Base-by-base conservation (phyloP, 30 jellyfish, hydroid and myxozoan genomes). In the Aurelia aurita region DNA sequence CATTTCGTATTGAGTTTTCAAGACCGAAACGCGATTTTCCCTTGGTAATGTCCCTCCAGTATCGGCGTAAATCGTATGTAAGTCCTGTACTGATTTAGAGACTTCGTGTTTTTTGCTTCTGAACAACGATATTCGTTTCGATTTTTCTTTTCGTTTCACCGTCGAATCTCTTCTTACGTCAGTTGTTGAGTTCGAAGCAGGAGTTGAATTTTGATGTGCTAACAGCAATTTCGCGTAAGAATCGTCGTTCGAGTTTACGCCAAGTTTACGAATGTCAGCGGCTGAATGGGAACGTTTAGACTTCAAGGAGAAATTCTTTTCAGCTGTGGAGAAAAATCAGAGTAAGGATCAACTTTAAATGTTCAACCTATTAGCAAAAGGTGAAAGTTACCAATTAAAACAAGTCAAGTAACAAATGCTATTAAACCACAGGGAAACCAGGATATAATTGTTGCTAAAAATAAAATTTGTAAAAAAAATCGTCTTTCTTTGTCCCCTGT, bases 241-340 rank as follows among this genome's bases (percentile, higher is more conserved):
- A 21, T 73, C 85, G 26, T 43, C 85, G 4, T 73, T 62, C 49
- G 21, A 55, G 20, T 49, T 73, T 15, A 27, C 85, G 72, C 85
- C 85, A 54, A 73, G 14, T 21, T 57, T 54, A 31, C 68, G 68
- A 22, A 73, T 26, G 49, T 73, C 85, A 14, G 85, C 54, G 7
- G 85, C 72, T 54, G 85, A 73, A 27, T n/a, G 85, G 0, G 85
- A 73, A 22, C 85, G 85, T 31, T 55, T 73, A 9, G 85, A 70
- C 61, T 70, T 23, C 66, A 70, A 29, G 29, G 79, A 16, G 59
- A 55, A 55, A 55, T 55, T 22, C 29, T 55, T 55, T 55, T 22
- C 29, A 55, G 67, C 67, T 55, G 29, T 55, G 29, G 14, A 19
- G 29, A 39, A 39, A 39, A 39, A 5, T 39, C 18, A 39, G 14